phyloP scores from a whole-genome alignment of 2,797 vertebrate species.

The Tauraco hartlaubi region DNA sequence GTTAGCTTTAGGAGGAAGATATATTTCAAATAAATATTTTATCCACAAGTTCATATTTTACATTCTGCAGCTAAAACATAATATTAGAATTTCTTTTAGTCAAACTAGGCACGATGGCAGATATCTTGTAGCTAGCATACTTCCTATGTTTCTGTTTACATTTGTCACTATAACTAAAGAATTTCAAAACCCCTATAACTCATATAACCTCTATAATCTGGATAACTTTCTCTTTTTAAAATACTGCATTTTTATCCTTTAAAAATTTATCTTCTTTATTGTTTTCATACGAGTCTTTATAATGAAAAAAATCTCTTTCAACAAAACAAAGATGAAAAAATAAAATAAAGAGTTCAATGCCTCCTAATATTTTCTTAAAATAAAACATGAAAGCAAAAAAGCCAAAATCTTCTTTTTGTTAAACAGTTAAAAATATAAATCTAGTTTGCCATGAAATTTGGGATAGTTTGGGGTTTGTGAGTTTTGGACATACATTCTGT shows the following conservation, averaged over 20 bases:
- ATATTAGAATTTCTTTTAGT: not conserved
- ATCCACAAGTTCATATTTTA: not conserved
- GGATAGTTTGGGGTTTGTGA: fast-evolving
- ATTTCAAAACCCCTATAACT: not conserved
- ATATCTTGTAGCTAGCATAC: not conserved
- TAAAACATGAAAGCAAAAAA: not conserved
- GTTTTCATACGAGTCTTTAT: not conserved
- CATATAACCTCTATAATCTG: not conserved
- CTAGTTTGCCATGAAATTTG: not conserved
- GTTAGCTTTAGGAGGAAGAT: not conserved
- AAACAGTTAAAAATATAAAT: not conserved
- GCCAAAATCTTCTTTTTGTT: not conserved
- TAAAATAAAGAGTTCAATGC: not conserved
- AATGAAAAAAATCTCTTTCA: not conserved
- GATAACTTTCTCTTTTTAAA: not conserved
- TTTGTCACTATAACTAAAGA: not conserved
- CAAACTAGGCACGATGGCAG: not conserved
- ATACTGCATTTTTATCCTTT: not conserved
- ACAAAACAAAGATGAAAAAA: not conserved
- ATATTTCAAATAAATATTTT: not conserved
- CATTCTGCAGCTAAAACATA: not conserved
- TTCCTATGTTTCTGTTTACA: not conserved
- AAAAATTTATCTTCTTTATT: not conserved
- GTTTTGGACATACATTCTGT: not conserved
- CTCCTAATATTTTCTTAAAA: not conserved